Percentiles rank a stretch among this genome's conserved stretches.
Evolutionary conservation across 2,888 invertebrate species (phyloP).

Genomic region (Nephrotoma guestfalica): DNA sequence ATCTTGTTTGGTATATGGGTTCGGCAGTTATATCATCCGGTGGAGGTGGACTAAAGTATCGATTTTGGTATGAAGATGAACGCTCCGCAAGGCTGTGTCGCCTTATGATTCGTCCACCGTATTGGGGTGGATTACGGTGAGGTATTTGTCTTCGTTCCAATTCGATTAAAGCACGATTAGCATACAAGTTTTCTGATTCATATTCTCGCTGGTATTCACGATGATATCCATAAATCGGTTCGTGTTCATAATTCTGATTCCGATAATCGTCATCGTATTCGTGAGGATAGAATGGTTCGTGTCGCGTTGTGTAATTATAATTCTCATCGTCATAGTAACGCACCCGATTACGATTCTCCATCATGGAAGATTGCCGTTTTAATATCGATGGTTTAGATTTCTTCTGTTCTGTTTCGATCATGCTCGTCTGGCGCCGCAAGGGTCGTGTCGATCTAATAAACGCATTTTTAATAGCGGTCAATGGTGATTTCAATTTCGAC

Average conservation of each 20-base stretch:
- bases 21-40: constrained; percentile 17
- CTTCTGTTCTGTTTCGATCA: constrained; percentile 28
- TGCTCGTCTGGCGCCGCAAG: constrained; percentile 30
- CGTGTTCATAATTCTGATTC: constrained; percentile 28
- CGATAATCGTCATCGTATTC: constrained; percentile 26
- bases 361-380: constrained; percentile 30
- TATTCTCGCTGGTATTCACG: constrained; percentile 18
- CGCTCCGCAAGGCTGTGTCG: constrained; percentile 32
- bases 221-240: constrained; percentile 30
- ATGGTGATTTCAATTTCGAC: constrained; percentile 30
- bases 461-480: constrained; percentile 29
- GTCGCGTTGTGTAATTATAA: constrained; percentile 7
- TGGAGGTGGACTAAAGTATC: constrained; percentile 8
- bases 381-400: constrained; percentile 21
- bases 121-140: constrained; percentile 10
- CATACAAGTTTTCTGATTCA: constrained; percentile 23
- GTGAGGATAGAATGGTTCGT: constrained; percentile 15
- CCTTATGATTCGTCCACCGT: constrained; percentile 23
- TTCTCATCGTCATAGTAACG: constrained; percentile 8
- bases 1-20: constrained; percentile 25
- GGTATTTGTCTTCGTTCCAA: constrained; percentile 25
- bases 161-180: constrained; percentile 31
- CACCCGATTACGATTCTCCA: constrained; percentile 23
- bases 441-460: constrained; percentile 29
- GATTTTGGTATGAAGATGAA: constrained; percentile 1